Evolutionary conservation across 2,113 vertebrate species (phyloP).

Genomic region (Xiphophorus couchianus): DNA sequence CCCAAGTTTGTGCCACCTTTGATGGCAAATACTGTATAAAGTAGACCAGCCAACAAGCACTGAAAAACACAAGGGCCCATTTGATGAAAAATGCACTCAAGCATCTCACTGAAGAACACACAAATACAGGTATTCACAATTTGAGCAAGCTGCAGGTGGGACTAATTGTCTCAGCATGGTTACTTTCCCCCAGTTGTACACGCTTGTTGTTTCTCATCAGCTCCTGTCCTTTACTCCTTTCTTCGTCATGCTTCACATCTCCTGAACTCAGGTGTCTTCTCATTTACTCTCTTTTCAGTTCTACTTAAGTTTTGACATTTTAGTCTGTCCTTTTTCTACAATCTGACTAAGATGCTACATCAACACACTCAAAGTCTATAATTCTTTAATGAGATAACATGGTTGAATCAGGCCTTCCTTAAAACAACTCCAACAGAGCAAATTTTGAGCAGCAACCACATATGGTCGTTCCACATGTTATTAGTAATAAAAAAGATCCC

Average conservation of each 20-base stretch:
- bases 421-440: conserved; percentile 17
- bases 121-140: conserved; percentile 24
- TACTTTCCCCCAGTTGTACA: conserved; percentile 35
- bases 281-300: not conserved
- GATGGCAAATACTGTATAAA: no score
- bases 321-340: not conserved
- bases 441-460: conserved; percentile 10
- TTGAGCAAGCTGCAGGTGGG: conserved; percentile 46
- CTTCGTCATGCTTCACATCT: not conserved
- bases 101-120: no score
- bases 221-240: not conserved
- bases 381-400: not conserved
- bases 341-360: not conserved
- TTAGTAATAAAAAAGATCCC: not conserved
- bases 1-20: no score
- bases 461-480: conserved; percentile 16
- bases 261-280: conserved; percentile 8
- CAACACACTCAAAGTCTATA: not conserved
- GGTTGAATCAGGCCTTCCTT: not conserved
- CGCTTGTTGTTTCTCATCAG: conserved; percentile 2
- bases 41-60: no score
- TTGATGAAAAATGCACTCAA: no score
- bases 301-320: not conserved
- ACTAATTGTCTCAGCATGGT: conserved; percentile 49
- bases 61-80: no score